These are phyloP conservation scores for Austrofundulus limnaeus DNA, from an alignment of 2,113 vertebrate genomes.

Conservation along the genomic window DNA sequence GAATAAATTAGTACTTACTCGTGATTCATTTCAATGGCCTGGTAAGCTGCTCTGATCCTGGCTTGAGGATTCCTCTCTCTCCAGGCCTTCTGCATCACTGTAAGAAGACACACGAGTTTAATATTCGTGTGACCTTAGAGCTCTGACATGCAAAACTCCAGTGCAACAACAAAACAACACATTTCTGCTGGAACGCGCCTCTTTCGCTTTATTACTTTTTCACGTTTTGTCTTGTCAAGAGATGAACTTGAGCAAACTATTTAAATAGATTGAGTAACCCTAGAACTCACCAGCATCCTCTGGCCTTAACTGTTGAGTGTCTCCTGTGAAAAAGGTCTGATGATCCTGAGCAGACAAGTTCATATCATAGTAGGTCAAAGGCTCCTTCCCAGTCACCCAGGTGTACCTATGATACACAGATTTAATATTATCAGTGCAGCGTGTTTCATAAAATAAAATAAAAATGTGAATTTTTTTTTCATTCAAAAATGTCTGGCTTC, in stretches of 20 bases:
- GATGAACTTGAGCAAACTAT: background rate
- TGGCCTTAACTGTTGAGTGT: conserved; percentile 89
- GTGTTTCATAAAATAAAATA: background rate
- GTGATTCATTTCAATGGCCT: conserved; percentile 95
- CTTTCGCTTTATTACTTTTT: background rate
- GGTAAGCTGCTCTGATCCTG: conserved; percentile 93
- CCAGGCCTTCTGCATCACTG: conserved; percentile 99
- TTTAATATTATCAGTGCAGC: background rate
- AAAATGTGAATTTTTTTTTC: background rate
- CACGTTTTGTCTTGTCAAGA: background rate
- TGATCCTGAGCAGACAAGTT: conserved; percentile 98
- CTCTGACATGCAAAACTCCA: background rate
- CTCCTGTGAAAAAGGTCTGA: conserved; percentile 96
- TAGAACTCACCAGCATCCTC: conserved; percentile 89
- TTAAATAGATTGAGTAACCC: background rate
- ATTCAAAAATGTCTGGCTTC: background rate
- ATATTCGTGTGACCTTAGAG: conserved; percentile 16
- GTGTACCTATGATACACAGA: conserved; percentile 83
- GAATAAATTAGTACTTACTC: conserved; percentile 84
- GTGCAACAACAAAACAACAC: background rate
- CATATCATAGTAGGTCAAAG: conserved; percentile 98
- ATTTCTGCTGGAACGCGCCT: background rate
- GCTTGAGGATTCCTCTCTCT: conserved; percentile 95
- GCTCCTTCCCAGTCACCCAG: conserved; percentile 98
- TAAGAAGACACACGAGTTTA: conserved; percentile 47